phyloP scores from a whole-genome alignment of 2,888 invertebrate genomes.

The Phoronis australis region DNA sequence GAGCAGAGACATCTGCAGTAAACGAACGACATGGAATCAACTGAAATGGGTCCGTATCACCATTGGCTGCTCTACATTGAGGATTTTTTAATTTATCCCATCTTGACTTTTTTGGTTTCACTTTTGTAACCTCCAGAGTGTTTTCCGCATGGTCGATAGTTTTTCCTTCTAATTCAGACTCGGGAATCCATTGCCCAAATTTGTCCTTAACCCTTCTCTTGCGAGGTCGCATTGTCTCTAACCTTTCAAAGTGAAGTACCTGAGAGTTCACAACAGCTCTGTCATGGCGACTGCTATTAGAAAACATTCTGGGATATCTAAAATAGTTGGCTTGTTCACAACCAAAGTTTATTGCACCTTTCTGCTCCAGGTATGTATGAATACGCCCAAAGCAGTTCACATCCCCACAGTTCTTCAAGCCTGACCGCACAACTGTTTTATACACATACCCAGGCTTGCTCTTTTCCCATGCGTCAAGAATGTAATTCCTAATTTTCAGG shows the following conservation, averaged over 20 bases:
- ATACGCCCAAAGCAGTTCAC: conserved; percentile 62
- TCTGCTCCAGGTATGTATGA: conserved; percentile 61
- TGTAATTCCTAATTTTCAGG: conserved; percentile 60
- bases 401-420: conserved; percentile 62
- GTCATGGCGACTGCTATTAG: background rate
- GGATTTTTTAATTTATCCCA: no score
- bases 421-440: conserved; percentile 60
- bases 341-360: conserved; percentile 63
- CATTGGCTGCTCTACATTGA: no score
- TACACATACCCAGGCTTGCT: conserved; percentile 59
- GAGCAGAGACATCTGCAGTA: conserved; percentile 61
- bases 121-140: no score
- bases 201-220: conserved; percentile 38
- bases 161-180: conserved; percentile 38
- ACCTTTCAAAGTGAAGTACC: conserved; percentile 12
- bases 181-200: conserved; percentile 42
- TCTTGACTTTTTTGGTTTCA: no score
- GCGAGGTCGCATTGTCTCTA: conserved; percentile 35
- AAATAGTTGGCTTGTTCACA: no score
- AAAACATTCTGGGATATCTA: no score
- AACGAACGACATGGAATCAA: conserved; percentile 63
- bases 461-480: conserved; percentile 58
- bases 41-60: conserved; percentile 56
- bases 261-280: background rate
- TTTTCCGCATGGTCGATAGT: no score